phyloP scores from a whole-genome alignment of 2,888 invertebrate species.

The Ecliptopera silaceata region DNA sequence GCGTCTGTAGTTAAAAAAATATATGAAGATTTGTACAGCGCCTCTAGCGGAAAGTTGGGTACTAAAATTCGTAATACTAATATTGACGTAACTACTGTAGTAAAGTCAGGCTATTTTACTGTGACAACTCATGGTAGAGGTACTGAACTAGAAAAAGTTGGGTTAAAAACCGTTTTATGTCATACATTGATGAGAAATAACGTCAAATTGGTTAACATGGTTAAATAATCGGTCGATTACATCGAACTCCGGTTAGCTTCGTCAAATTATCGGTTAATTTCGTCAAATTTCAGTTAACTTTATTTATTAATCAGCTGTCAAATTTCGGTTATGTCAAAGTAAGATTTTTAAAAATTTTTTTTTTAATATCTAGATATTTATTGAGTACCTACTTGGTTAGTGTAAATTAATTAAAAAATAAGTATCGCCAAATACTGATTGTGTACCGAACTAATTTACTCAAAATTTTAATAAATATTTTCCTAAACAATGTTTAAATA shows the following conservation, averaged over 20 bases:
- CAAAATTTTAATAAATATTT: neutral
- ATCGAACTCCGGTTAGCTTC: neutral
- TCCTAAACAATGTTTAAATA: neutral
- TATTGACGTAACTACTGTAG: too few species aligned
- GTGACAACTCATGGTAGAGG: too few species aligned
- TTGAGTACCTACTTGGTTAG: neutral
- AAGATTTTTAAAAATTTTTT: neutral
- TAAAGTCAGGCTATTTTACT: too few species aligned
- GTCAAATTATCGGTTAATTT: neutral
- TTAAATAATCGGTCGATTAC: neutral
- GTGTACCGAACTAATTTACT: conserved; percentile 18
- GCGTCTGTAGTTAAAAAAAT: too few species aligned
- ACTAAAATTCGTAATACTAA: too few species aligned
- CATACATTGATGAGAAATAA: too few species aligned
- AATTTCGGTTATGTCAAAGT: neutral
- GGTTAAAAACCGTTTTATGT: neutral
- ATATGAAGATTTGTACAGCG: too few species aligned
- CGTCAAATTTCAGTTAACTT: neutral
- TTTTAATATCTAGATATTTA: conserved; percentile 13
- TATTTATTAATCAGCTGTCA: too few species aligned
- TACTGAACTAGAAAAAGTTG: too few species aligned
- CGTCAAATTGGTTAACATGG: neutral
- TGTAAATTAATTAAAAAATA: conserved; percentile 6
- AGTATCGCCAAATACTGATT: conserved; percentile 28
- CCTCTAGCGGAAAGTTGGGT: too few species aligned